These are phyloP conservation scores for Ophiodon elongatus DNA, from an alignment of 2,113 vertebrate genomes.

Conservation along the genomic window DNA sequence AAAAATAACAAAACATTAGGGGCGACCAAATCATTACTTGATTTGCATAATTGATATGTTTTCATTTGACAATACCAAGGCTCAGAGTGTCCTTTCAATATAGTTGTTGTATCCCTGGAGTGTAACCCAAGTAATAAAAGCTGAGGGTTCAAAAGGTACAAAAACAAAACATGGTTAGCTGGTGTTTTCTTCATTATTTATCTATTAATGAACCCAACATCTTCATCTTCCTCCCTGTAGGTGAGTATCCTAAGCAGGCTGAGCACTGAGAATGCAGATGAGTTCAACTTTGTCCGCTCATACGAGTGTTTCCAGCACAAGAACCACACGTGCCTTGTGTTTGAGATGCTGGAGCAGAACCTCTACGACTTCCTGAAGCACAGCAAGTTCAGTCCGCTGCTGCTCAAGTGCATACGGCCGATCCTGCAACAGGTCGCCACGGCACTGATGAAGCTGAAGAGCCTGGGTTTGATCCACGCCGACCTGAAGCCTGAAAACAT, in stretches of 20 bases:
- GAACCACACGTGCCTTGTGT: conserved; percentile 99
- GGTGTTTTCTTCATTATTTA: not conserved
- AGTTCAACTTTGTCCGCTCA: conserved; percentile 98
- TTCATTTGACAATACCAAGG: too few species aligned
- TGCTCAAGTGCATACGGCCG: conserved; percentile 96
- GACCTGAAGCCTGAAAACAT: conserved; percentile 99
- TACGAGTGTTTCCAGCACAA: conserved; percentile 99
- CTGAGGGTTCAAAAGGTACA: not conserved
- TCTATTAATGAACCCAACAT: not conserved
- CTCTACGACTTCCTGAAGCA: conserved; percentile 98
- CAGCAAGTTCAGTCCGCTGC: conserved; percentile 98
- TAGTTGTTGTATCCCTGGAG: too few species aligned
- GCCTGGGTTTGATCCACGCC: conserved; percentile 95
- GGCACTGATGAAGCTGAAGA: conserved; percentile 97
- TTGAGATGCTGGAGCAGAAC: conserved; percentile 99
- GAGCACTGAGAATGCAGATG: conserved; percentile 96
- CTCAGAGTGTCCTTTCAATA: too few species aligned
- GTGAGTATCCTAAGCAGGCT: conserved; percentile 97
- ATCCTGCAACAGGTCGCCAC: conserved; percentile 98
- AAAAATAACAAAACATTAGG: too few species aligned
- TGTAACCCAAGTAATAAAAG: not conserved
- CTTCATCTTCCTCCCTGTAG: conserved; percentile 63
- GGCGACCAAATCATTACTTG: too few species aligned
- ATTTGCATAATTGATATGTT: too few species aligned
- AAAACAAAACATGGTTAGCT: not conserved